Conservation (phyloP, 2,797 vertebrate species). For the Mormyrus hasselquistii region DNA sequence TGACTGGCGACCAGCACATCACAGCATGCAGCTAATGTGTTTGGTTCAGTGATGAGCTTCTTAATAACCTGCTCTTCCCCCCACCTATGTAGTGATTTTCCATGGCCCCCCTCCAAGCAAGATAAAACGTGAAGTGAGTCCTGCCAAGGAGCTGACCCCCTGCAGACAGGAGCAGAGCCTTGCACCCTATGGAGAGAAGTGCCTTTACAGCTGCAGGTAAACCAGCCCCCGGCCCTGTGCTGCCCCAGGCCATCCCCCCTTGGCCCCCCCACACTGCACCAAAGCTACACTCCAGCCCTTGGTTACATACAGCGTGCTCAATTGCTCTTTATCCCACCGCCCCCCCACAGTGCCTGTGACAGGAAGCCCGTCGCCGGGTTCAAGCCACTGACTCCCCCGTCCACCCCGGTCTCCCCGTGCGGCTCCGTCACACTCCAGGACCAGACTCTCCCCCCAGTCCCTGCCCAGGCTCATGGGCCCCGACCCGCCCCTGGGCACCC, state of each 20-base stretch:
- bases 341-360: slow-evolving; percentile 75
- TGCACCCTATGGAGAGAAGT: slow-evolving; percentile 76
- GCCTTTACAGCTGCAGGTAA: slow-evolving; percentile 92
- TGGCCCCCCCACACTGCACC: too few relatives aligned
- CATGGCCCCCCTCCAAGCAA: slow-evolving; percentile 74
- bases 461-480: slow-evolving; percentile 35
- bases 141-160: slow-evolving; percentile 71
- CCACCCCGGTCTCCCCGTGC: slow-evolving; percentile 60
- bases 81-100: slow-evolving; percentile 69
- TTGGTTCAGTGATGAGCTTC: not conserved
- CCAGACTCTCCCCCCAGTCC: slow-evolving; percentile 45
- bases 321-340: too few relatives aligned
- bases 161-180: slow-evolving; percentile 76
- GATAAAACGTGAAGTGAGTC: slow-evolving; percentile 82
- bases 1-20: not conserved
- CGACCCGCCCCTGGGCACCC: slow-evolving; percentile 30
- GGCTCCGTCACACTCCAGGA: slow-evolving; percentile 58
- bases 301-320: too few relatives aligned
- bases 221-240: too few relatives aligned
- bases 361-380: slow-evolving; percentile 71
- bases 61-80: not conserved
- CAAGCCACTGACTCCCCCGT: slow-evolving; percentile 70
- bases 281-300: too few relatives aligned
- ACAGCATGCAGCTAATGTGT: not conserved
- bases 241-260: too few relatives aligned